These are phyloP conservation scores for Microcebus jonahi DNA, from an alignment of 2,113 vertebrate species.

Conservation along the genomic window DNA sequence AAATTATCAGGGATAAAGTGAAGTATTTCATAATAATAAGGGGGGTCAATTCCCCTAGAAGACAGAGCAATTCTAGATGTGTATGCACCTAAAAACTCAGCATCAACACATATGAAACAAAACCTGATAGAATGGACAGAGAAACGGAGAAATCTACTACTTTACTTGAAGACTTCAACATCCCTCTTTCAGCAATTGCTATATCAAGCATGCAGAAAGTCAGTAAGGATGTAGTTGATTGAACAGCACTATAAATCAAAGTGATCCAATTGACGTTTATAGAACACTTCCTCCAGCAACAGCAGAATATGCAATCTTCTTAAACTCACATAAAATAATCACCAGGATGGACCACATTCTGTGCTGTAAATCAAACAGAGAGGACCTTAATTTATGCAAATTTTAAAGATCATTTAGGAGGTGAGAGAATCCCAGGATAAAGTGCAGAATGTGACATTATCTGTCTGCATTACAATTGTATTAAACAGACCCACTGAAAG, in stretches of 20 bases:
- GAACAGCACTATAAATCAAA: slow-evolving; percentile 14
- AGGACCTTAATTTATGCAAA: not conserved
- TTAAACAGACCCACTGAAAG: not conserved
- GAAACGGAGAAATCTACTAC: not conserved
- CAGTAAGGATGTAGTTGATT: not conserved
- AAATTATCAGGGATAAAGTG: not conserved
- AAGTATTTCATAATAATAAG: not conserved
- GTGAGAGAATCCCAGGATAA: not conserved
- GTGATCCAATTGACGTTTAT: slow-evolving; percentile 10
- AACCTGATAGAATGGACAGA: not conserved
- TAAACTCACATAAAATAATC: not conserved
- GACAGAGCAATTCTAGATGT: not conserved
- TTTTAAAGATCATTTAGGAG: not conserved
- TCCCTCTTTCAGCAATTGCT: not conserved
- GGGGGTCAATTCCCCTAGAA: not conserved
- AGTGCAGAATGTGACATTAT: not conserved
- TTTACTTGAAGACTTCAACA: not conserved
- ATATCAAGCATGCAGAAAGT: not conserved
- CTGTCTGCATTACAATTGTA: not conserved
- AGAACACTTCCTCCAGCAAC: not conserved
- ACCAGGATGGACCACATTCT: not conserved
- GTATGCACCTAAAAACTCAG: not conserved
- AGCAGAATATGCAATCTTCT: not conserved
- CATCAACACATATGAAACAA: not conserved
- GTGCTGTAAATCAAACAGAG: not conserved